These are phyloP conservation scores for Athene noctua DNA, from an alignment of 2,113 vertebrate genomes.

Conservation along the genomic window DNA sequence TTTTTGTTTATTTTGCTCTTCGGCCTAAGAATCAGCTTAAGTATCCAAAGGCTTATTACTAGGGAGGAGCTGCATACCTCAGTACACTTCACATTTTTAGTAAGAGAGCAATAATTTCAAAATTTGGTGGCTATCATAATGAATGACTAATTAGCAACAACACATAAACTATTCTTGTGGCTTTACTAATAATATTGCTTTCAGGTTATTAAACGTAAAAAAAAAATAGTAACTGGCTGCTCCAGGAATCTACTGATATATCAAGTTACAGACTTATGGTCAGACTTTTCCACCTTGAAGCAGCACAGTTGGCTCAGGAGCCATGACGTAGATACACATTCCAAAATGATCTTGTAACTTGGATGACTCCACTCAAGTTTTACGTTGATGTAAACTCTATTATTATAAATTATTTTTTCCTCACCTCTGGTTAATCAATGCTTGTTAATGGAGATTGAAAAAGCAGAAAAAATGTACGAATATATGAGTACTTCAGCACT, in stretches of 20 bases:
- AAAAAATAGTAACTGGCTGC: background rate
- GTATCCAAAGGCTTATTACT: background rate
- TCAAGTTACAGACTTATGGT: background rate
- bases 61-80: background rate
- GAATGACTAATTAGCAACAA: background rate
- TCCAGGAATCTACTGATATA: background rate
- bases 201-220: background rate
- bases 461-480: background rate
- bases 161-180: background rate
- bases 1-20: background rate
- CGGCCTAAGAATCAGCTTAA: background rate
- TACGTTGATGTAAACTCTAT: background rate
- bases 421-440: background rate
- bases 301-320: background rate
- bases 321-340: background rate
- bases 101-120: background rate
- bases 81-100: background rate
- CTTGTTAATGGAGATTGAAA: background rate
- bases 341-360: conserved; percentile 27
- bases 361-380: background rate
- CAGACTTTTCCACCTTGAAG: background rate
- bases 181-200: background rate
- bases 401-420: background rate
- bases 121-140: background rate
- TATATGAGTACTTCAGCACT: background rate